These are phyloP conservation scores for Merops nubicus DNA, from an alignment of 2,113 vertebrate species.

Conservation along the genomic window DNA sequence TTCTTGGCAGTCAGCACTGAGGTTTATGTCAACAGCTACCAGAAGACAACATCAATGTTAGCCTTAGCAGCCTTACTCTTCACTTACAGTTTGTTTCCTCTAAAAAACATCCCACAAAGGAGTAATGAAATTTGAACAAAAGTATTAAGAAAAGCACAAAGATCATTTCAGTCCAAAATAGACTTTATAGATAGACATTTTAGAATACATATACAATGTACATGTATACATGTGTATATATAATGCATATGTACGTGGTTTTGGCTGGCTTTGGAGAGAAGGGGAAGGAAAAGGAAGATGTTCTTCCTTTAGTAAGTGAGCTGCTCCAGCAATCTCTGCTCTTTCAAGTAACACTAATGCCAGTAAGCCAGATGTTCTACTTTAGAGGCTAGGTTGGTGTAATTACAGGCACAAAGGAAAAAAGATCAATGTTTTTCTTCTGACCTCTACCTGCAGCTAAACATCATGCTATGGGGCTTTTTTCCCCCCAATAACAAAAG, in stretches of 20 bases:
- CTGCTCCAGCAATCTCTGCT: not conserved
- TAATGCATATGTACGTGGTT: not conserved
- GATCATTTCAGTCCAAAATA: not conserved
- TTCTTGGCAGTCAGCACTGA: too few species aligned
- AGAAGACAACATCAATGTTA: not conserved
- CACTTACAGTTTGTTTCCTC: not conserved
- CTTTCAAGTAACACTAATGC: not conserved
- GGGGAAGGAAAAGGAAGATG: not conserved
- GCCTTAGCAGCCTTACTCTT: too few species aligned
- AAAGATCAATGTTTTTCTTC: not conserved
- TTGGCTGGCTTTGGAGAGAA: not conserved
- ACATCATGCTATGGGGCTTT: not conserved
- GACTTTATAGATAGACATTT: not conserved
- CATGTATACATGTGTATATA: not conserved
- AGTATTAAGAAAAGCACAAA: not conserved
- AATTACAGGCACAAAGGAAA: not conserved
- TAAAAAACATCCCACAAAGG: not conserved
- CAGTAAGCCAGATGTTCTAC: not conserved
- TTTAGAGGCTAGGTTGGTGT: not conserved
- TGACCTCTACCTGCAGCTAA: not conserved
- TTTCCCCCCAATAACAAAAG: not conserved
- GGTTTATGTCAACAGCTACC: not conserved
- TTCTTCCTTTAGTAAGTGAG: not conserved
- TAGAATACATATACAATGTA: not conserved
- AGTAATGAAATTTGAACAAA: not conserved